A percentile compares a stretch with the other conserved stretches of the same genome.
These are phyloP conservation scores for Rhabdophis nuchalis DNA, from an alignment of 2,797 vertebrate genomes.

Conservation along the genomic window DNA sequence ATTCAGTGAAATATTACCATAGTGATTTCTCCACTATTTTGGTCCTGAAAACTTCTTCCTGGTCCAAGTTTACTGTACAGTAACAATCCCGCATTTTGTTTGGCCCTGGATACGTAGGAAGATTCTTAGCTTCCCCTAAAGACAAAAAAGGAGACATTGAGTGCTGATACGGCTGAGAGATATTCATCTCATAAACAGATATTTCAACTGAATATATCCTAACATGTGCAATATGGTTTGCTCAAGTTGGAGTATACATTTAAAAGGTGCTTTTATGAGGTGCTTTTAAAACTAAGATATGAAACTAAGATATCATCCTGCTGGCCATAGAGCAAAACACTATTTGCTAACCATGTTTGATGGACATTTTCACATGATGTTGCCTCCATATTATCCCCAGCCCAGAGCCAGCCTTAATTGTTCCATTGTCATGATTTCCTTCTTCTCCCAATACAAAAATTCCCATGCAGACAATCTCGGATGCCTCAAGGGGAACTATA, in stretches of 20 bases:
- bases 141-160: conserved; percentile 19
- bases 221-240: not conserved
- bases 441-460: not conserved
- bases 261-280: not conserved
- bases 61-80: conserved; percentile 98
- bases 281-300: not conserved
- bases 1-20: conserved; percentile 75
- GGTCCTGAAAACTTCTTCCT: conserved; percentile 98
- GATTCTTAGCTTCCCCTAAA: conserved; percentile 94
- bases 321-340: not conserved
- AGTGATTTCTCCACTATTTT: conserved; percentile 98
- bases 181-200: not conserved
- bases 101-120: conserved; percentile 93
- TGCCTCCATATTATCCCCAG: not conserved
- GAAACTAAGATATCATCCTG: not conserved
- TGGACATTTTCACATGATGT: not conserved
- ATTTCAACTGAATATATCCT: not conserved
- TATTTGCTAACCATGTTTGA: not conserved
- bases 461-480: not conserved
- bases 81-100: conserved; percentile 98
- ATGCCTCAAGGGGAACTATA: not conserved
- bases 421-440: not conserved
- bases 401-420: not conserved
- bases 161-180: not conserved
- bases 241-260: not conserved